Evolutionary conservation across 1,140 invertebrate species (phyloP), one percentile per base, ranked within the genome.

Genomic region (Pseudachorutes palmiensis): DNA sequence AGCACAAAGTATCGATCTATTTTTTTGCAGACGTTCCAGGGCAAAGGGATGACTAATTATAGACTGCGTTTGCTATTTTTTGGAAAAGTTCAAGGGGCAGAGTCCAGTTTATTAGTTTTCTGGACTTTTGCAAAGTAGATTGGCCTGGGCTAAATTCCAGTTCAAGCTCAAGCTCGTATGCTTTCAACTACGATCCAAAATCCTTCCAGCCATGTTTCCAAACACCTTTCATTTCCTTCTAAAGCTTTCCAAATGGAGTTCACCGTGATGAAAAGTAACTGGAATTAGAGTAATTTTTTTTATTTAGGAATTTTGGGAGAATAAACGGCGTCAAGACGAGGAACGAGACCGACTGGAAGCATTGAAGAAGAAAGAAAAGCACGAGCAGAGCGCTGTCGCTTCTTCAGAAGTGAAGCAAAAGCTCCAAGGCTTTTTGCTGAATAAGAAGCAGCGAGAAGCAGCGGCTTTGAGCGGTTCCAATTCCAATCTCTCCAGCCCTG

Each of bases 361-460:
- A 24, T 80, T 94, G 61, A 87, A 90, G 72, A 94, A 95, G 79
- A 94, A 94, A 79, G 90, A 91, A 75, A 92, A 91, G 77, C 88
- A 94, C 77, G 91, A 94, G 79, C 90, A 94, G 80, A 95, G 92
- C 82, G 94, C 94, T 26, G 88, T 94, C 70, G 93, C 94, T 49
- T 96, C 93, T 65, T 88, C 90, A 16, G 93, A 96, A 80, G 94
- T 98, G 72, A 97, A 97, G 79, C 91, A 94, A 80, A 91, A 91
- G 75, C 82, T 98, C 74, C 83, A 93, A 85, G 89, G 91, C 77
- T 94, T 94, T 79, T 83, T 96, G 51, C 84, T 93, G 76, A 91
- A 88, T 74, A 94, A 94, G 76, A 92, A 92, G 78, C 89, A 92
- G 72, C 81, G 88, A 66, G 89, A 90, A 76, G 85, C 85, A 3